Evolutionary conservation across 2,888 invertebrate species (phyloP), one percentile per base, ranked within the genome.

Genomic region (Molorchus minor): DNA sequence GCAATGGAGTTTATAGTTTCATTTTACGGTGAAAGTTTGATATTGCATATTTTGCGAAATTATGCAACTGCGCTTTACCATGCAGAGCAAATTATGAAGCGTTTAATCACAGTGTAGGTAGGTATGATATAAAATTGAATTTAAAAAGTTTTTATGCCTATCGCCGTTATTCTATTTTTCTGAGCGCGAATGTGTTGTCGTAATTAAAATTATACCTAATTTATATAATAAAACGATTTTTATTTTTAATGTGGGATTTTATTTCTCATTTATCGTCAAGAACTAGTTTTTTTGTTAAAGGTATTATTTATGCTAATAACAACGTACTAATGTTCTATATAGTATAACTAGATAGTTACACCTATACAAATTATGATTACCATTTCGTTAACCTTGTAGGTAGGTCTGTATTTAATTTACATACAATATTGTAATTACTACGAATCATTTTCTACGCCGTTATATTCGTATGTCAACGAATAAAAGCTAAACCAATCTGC

Each of bases 21-120:
- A 10, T 21, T 52, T 52, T 43, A 29, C 21, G 25, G 53, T 54
- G 53, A 44, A 54, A 44, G 53, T 54, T 19, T 16, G 13, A 33
- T 29, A 35, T 54, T 54, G 43, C 43, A 43, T 20, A 53, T 43
- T 53, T 49, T 35, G 40, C 53, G 10, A 53, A 49, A 38, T 49
- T 49, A 49, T 49, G 49, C 49, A 49, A 49, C 29, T 1, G 13
- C 33, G 20, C 35, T 20, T 47, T 13, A 17, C 47, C 33, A 21
- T 41, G 43, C 43, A 41, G 30, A 43, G 43, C 41, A 13, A 47
- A 47, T 43, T 43, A 43, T 43, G 12, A 43, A 21, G 8, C 33
- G 12, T 25, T 43, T 43, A 43, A 2, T n/a, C n/a, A n/a, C n/a
- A n/a, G n/a, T n/a, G n/a, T n/a, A n/a, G n/a, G n/a, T n/a, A n/a